Conservation (phyloP, 1,140 invertebrate genomes). For the Charaxes varanes region DNA sequence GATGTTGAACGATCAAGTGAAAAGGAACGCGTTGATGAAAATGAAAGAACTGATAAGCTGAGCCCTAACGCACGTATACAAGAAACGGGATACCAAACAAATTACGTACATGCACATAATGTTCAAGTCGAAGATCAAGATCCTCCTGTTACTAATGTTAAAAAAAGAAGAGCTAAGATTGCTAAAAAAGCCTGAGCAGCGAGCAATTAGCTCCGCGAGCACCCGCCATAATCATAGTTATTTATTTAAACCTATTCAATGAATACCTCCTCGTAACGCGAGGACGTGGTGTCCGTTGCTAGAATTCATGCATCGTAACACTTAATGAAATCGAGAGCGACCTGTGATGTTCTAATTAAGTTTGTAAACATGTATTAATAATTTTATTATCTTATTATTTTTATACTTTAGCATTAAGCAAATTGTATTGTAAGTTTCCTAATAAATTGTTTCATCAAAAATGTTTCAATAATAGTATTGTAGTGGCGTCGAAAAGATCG, state of each 20-base stretch:
- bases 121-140: constrained; percentile 41
- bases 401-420: constrained; percentile 54
- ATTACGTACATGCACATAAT: constrained; percentile 44
- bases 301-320: constrained; percentile 1
- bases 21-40: constrained; percentile 33
- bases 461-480: constrained; percentile 53
- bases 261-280: not conserved
- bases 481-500: constrained; percentile 34
- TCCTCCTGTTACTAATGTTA: constrained; percentile 21
- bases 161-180: constrained; percentile 32
- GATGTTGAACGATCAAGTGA: constrained; percentile 35
- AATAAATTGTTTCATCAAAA: constrained; percentile 65
- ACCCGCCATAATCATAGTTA: constrained; percentile 54
- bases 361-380: constrained; percentile 24
- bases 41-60: constrained; percentile 43
- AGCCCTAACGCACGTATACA: constrained; percentile 47
- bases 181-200: constrained; percentile 25
- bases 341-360: constrained; percentile 44
- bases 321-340: constrained; percentile 11
- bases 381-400: constrained; percentile 46
- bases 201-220: constrained; percentile 15
- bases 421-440: constrained; percentile 61
- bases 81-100: constrained; percentile 46
- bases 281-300: constrained; percentile 1
- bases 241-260: constrained; percentile 36